These are phyloP conservation scores for Cotesia glomerata DNA, from an alignment of 1,140 invertebrate genomes.

Conservation along the genomic window DNA sequence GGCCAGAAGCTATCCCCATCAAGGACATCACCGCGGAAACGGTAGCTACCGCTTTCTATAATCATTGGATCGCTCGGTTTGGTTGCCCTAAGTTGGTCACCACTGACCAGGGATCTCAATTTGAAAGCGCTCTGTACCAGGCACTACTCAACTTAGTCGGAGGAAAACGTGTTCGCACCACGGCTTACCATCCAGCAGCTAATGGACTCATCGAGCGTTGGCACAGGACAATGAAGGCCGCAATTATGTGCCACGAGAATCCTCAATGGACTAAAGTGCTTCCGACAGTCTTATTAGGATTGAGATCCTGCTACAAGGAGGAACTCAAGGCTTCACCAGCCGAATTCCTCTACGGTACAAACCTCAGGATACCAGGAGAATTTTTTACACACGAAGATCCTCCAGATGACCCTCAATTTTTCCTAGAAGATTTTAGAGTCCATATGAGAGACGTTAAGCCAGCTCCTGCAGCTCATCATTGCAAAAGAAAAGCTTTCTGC, in stretches of 20 bases:
- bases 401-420: slow-evolving; percentile 17
- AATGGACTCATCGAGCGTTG: slow-evolving; percentile 59
- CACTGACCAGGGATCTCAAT: slow-evolving; percentile 40
- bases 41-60: slow-evolving; percentile 39
- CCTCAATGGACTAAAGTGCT: slow-evolving; percentile 47
- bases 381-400: slow-evolving; percentile 34
- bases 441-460: not conserved
- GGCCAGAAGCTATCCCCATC: slow-evolving; percentile 51
- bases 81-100: slow-evolving; percentile 42
- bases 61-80: slow-evolving; percentile 42
- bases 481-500: slow-evolving; percentile 23
- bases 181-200: too few species aligned
- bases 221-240: slow-evolving; percentile 55
- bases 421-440: not conserved
- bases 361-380: slow-evolving; percentile 45
- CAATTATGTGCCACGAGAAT: slow-evolving; percentile 42
- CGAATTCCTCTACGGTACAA: slow-evolving; percentile 50
- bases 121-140: slow-evolving; percentile 46
- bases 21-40: slow-evolving; percentile 36
- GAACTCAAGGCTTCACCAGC: slow-evolving; percentile 46
- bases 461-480: slow-evolving; percentile 3
- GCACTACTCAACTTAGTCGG: too few species aligned
- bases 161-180: too few species aligned
- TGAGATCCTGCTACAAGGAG: slow-evolving; percentile 47
- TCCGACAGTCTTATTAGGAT: slow-evolving; percentile 54